These are phyloP conservation scores for Zoanthus sociatus DNA, from an alignment of 92 coral and sea anemone species.

Conservation along the genomic window DNA sequence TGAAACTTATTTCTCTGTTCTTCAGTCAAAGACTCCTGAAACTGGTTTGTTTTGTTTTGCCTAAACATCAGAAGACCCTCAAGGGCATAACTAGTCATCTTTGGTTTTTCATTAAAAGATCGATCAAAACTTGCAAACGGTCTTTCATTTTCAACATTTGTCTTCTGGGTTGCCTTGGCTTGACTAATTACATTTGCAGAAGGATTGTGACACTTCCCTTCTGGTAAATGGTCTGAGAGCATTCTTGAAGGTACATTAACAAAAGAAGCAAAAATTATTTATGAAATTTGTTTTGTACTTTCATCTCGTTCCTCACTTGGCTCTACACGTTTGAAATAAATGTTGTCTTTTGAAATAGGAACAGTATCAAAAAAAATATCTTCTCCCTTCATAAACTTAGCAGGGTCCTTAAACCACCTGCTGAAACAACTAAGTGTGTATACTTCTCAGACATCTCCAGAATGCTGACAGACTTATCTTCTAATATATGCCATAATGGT, in stretches of 20 bases:
- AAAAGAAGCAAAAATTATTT: conserved; percentile 10
- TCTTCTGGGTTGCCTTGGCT: conserved; percentile 19
- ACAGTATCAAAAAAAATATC: not conserved
- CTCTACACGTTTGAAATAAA: conserved; percentile 6
- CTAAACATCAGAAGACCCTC: conserved; percentile 28
- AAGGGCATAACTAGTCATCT: conserved; percentile 24
- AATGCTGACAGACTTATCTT: conserved; percentile 31
- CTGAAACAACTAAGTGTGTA: conserved; percentile 7
- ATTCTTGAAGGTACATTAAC: conserved; percentile 15
- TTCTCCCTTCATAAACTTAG: conserved; percentile 16
- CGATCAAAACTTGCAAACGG: conserved; percentile 26
- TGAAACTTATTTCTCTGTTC: conserved; percentile 8
- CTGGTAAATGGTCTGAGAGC: conserved; percentile 41
- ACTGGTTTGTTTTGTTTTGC: conserved; percentile 24
- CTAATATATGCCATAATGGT: conserved; percentile 41
- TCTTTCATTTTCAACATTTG: conserved; percentile 28
- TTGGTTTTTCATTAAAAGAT: conserved; percentile 28
- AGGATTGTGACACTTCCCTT: conserved; percentile 38
- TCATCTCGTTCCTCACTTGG: conserved; percentile 8
- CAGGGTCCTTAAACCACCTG: conserved; percentile 7
- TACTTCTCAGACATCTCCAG: conserved; percentile 37
- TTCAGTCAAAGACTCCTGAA: conserved; percentile 20
- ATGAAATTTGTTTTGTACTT: conserved; percentile 12
- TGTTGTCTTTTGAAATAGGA: conserved; percentile 4
- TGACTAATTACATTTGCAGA: not conserved